Evolutionary conservation across 2,797 vertebrate genomes (phyloP).

Genomic region (Danionella dracula): DNA sequence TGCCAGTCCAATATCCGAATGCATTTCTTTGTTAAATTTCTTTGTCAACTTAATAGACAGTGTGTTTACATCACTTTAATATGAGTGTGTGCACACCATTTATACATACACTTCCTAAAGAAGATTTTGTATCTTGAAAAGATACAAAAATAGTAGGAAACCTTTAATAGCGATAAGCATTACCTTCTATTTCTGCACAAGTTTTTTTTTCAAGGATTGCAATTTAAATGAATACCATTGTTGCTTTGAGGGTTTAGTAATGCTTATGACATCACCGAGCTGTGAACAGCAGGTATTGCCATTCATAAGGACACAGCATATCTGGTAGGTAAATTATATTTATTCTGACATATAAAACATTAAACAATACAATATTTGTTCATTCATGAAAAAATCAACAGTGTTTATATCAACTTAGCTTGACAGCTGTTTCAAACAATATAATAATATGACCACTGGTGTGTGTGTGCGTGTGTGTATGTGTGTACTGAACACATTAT

Average conservation of each 20-base stretch:
- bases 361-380: neutral
- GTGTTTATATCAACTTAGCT: neutral
- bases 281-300: neutral
- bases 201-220: too few relatives aligned
- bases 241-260: neutral
- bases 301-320: neutral
- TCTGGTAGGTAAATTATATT: neutral
- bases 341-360: neutral
- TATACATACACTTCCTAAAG: too few relatives aligned
- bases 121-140: too few relatives aligned
- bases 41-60: too few relatives aligned
- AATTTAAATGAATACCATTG: neutral
- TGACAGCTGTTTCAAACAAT: neutral
- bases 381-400: neutral
- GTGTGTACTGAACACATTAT: neutral
- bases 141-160: too few relatives aligned
- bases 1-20: too few relatives aligned
- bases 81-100: too few relatives aligned
- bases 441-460: neutral
- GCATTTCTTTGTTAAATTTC: too few relatives aligned
- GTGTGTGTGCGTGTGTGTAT: neutral
- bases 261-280: neutral
- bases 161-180: too few relatives aligned
- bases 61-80: too few relatives aligned
- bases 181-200: too few relatives aligned